A percentile compares a stretch with the other conserved stretches of the same genome.
Conservation (phyloP, 2,888 invertebrate species). For the Dendrolimus houi region DNA sequence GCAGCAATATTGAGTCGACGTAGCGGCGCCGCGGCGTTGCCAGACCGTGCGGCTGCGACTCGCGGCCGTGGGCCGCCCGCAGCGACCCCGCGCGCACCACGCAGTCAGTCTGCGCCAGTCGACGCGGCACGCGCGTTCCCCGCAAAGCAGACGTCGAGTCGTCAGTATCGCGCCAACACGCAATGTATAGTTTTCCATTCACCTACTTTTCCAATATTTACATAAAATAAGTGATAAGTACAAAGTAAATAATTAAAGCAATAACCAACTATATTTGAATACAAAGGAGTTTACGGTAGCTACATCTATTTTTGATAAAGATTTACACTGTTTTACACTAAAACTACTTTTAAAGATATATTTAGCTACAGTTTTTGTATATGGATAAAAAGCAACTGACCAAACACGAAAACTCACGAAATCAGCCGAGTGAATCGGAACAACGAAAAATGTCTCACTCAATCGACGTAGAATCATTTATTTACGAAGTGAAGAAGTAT, state of each 20-base stretch:
- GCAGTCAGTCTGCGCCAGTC: constrained; percentile 33
- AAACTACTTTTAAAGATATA: too few relatives aligned
- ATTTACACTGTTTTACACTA: too few relatives aligned
- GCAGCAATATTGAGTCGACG: background rate
- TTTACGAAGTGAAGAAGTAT: constrained; percentile 48
- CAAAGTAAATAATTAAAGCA: too few relatives aligned
- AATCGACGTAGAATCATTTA: constrained; percentile 47
- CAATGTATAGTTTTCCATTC: constrained; percentile 15
- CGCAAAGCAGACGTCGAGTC: constrained; percentile 21
- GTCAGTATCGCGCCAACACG: constrained; percentile 17
- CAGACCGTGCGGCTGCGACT: constrained; percentile 20
- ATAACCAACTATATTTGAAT: too few relatives aligned
- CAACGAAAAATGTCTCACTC: constrained; percentile 19
- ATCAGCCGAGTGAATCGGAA: constrained; percentile 1
- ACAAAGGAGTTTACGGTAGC: too few relatives aligned
- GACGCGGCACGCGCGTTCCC: constrained; percentile 26
- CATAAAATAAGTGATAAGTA: background rate
- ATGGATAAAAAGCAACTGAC: too few relatives aligned
- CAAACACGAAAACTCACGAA: too few relatives aligned
- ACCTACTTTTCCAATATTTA: background rate
- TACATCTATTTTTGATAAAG: too few relatives aligned
- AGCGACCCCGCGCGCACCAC: constrained; percentile 45
- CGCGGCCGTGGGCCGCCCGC: constrained; percentile 26
- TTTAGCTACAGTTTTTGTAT: too few relatives aligned
- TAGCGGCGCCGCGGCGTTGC: constrained; percentile 26